Evolutionary conservation across 2,888 invertebrate species (phyloP).

Genomic region (Oscheius sp.): DNA sequence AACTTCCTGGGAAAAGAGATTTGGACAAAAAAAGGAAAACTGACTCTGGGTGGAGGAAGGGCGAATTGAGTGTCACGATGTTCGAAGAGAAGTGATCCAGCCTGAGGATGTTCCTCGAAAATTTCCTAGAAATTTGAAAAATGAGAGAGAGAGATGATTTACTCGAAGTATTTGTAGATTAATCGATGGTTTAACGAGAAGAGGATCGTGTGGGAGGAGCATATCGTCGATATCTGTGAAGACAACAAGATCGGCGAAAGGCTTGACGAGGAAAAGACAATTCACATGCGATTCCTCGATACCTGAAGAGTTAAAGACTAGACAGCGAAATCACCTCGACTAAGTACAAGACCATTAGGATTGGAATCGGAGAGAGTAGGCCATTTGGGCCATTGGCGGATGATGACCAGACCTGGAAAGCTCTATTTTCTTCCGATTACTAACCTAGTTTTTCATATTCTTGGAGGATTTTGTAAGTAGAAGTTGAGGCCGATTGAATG

Average conservation of each 20-base stretch:
- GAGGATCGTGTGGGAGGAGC: conserved; percentile 63
- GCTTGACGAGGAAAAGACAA: conserved; percentile 68
- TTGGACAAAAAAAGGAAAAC: neutral
- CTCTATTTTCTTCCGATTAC: neutral
- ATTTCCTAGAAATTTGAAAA: conserved; percentile 42
- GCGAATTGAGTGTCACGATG: conserved; percentile 66
- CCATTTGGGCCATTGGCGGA: conserved; percentile 68
- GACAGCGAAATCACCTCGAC: conserved; percentile 30
- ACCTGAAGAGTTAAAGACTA: conserved; percentile 34
- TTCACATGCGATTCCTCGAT: conserved; percentile 69
- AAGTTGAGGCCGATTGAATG: conserved; percentile 65
- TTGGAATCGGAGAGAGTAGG: conserved; percentile 67
- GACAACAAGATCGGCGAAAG: conserved; percentile 64
- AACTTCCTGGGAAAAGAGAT: conserved; percentile 27
- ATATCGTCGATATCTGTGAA: conserved; percentile 69
- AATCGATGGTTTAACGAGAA: conserved; percentile 48
- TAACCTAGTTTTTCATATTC: conserved; percentile 63
- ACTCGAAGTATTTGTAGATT: conserved; percentile 61
- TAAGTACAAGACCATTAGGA: conserved; percentile 64
- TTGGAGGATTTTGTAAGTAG: conserved; percentile 59
- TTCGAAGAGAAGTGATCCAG: conserved; percentile 67
- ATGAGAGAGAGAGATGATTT: neutral
- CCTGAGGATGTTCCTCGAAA: conserved; percentile 67
- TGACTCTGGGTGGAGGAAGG: conserved; percentile 36
- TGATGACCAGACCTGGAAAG: conserved; percentile 59